phyloP scores from a whole-genome alignment of 1,140 invertebrate genomes.

The Chrysomallon squamiferum region DNA sequence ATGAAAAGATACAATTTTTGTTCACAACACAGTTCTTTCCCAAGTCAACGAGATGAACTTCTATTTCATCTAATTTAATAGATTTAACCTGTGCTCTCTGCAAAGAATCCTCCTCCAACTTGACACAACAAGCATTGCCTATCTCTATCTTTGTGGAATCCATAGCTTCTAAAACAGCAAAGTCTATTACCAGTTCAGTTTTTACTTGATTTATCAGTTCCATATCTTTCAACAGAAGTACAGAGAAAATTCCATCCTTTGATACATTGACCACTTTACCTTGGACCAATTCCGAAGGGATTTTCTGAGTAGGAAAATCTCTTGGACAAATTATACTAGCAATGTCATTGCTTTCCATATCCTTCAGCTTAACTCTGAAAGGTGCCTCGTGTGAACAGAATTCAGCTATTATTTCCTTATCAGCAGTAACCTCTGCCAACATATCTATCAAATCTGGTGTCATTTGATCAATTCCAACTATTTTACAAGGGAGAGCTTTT shows the following conservation, averaged over 20 bases:
- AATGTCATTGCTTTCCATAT: conserved; percentile 25
- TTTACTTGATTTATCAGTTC: conserved; percentile 66
- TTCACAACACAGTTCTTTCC: conserved; percentile 73
- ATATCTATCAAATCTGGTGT: conserved; percentile 19
- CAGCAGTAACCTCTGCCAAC: conserved; percentile 25
- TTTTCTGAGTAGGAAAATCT: neutral
- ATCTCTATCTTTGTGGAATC: conserved; percentile 34
- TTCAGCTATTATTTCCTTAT: conserved; percentile 35
- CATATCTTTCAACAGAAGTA: conserved; percentile 59
- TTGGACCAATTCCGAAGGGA: conserved; percentile 21
- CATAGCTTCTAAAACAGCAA: conserved; percentile 6
- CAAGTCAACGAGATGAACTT: conserved; percentile 78
- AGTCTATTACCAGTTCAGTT: conserved; percentile 20
- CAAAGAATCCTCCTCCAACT: conserved; percentile 75
- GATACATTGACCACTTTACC: conserved; percentile 40
- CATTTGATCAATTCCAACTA: conserved; percentile 16
- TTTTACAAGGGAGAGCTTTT: conserved; percentile 20
- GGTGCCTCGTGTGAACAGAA: conserved; percentile 19
- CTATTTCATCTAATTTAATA: conserved; percentile 13
- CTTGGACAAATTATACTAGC: conserved; percentile 13
- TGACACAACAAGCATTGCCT: conserved; percentile 73
- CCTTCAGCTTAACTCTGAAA: conserved; percentile 20
- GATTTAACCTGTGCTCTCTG: conserved; percentile 73
- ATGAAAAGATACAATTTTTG: conserved; percentile 3
- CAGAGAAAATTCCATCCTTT: conserved; percentile 62